phyloP scores from a whole-genome alignment of 1,140 invertebrate genomes.

The Drosophila repletoides region DNA sequence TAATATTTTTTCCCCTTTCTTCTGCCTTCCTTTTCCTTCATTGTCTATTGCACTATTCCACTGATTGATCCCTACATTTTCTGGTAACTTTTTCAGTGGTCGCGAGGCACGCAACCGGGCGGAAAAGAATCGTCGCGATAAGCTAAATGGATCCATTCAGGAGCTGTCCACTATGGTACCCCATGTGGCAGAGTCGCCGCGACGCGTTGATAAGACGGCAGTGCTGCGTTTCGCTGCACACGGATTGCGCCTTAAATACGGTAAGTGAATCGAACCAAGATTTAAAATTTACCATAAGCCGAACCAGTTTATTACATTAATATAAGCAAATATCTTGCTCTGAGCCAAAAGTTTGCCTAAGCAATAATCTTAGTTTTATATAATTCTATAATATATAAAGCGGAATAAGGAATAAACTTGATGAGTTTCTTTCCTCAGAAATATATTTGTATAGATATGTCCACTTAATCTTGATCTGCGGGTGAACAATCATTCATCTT shows the following conservation, averaged over 20 bases:
- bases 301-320: too few species aligned
- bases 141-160: conserved; percentile 92
- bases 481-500: too few species aligned
- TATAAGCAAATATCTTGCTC: too few species aligned
- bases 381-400: too few species aligned
- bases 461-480: too few species aligned
- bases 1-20: too few species aligned
- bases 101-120: conserved; percentile 91
- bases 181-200: conserved; percentile 89
- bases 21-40: background rate
- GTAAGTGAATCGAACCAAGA: conserved; percentile 46
- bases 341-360: too few species aligned
- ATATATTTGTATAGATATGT: too few species aligned
- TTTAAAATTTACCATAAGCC: background rate
- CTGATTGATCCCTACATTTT: conserved; percentile 19
- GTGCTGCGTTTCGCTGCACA: conserved; percentile 92
- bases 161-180: conserved; percentile 92
- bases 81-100: conserved; percentile 84
- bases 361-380: too few species aligned
- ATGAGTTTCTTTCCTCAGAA: too few species aligned
- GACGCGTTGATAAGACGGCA: conserved; percentile 94
- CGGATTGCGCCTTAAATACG: conserved; percentile 84
- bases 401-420: too few species aligned
- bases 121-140: conserved; percentile 94
- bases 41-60: background rate